Evolutionary conservation across 1,140 invertebrate genomes (phyloP).

Genomic region (Ips nitidus): DNA sequence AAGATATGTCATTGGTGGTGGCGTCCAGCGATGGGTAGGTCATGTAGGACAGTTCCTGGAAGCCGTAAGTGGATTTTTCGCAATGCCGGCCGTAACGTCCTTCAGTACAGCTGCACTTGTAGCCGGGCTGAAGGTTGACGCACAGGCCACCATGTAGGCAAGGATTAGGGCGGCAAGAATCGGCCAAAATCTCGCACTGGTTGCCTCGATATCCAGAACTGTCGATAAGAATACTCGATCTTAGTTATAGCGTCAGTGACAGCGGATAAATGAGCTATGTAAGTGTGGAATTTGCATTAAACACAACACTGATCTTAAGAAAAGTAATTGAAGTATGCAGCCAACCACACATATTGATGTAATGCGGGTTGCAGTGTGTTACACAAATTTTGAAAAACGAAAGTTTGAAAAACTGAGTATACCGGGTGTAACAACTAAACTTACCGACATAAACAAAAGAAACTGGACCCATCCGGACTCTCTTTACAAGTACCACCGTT

Average conservation of each 20-base stretch:
- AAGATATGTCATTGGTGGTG: conserved; percentile 86
- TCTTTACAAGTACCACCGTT: conserved; percentile 89
- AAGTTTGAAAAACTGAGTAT: neutral
- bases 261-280: too few species aligned
- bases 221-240: neutral
- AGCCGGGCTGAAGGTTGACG: conserved; percentile 78
- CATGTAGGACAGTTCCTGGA: conserved; percentile 87
- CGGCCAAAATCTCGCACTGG: conserved; percentile 81
- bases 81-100: conserved; percentile 89
- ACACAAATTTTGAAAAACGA: too few species aligned
- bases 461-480: conserved; percentile 79
- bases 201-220: conserved; percentile 81
- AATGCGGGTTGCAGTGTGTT: too few species aligned
- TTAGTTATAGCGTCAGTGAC: too few species aligned
- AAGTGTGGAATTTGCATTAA: neutral
- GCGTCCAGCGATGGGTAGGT: conserved; percentile 81
- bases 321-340: too few species aligned
- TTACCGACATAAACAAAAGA: conserved; percentile 82
- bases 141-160: conserved; percentile 84
- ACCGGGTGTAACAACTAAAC: neutral
- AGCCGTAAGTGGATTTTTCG: conserved; percentile 86
- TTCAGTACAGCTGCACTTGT: conserved; percentile 83
- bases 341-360: too few species aligned
- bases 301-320: too few species aligned
- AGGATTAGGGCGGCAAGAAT: conserved; percentile 88